phyloP scores from a whole-genome alignment of 2,888 invertebrate species.

The Apodemia duryi region DNA sequence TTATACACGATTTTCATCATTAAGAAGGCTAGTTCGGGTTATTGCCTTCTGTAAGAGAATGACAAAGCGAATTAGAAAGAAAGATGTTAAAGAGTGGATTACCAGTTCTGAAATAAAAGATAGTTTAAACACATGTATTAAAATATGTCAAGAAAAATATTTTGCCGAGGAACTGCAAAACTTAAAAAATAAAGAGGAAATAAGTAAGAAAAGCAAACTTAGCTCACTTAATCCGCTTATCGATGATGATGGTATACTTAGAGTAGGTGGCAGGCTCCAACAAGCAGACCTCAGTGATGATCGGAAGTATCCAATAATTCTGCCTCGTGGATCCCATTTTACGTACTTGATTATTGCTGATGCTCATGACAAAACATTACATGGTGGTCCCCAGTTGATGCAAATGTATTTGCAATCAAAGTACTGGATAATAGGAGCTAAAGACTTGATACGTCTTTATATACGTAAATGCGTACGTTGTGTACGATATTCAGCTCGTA shows the following conservation, averaged over 20 bases:
- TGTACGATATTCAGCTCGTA: constrained; percentile 19
- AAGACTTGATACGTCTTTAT: constrained; percentile 20
- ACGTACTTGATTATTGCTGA: constrained; percentile 28
- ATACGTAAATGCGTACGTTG: constrained; percentile 27
- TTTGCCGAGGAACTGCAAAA: constrained; percentile 14
- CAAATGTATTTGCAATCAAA: constrained; percentile 24
- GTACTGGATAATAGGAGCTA: constrained; percentile 28
- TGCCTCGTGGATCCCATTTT: constrained; percentile 20
- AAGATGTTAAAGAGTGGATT: neutral
- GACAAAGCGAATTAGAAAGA: constrained; percentile 1
- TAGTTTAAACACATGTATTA: constrained; percentile 16
- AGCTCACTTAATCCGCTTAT: constrained; percentile 17
- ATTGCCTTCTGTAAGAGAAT: constrained; percentile 27
- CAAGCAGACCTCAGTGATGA: constrained; percentile 11
- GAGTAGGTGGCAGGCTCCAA: constrained; percentile 20
- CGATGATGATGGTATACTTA: constrained; percentile 18
- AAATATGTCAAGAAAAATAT: constrained; percentile 1
- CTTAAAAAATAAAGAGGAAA: neutral
- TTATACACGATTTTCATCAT: constrained; percentile 26
- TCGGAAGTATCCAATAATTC: constrained; percentile 23
- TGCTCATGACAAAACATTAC: constrained; percentile 32
- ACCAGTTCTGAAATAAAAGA: constrained; percentile 2
- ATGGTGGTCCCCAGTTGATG: constrained; percentile 33
- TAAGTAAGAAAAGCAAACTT: constrained; percentile 16
- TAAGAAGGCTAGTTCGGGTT: constrained; percentile 25